Conservation (phyloP, 2,113 vertebrate genomes). For the Coptodon bakossiorum region DNA sequence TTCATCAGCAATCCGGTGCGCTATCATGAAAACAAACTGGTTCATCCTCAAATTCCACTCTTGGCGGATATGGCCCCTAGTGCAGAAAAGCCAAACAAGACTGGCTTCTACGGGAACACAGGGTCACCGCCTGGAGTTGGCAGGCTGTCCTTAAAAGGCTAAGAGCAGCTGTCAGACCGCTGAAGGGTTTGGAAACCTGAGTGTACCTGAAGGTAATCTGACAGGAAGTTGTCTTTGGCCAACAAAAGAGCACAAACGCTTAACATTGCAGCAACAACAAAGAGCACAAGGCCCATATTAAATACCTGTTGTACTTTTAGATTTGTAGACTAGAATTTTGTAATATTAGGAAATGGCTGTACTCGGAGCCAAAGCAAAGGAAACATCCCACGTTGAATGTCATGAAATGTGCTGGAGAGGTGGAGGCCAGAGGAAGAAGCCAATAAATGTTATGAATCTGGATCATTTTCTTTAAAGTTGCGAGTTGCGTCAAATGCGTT, state of each 20-base stretch:
- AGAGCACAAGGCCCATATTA: neutral
- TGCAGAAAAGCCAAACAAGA: conserved; percentile 48
- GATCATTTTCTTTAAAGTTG: neutral
- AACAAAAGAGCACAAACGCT: neutral
- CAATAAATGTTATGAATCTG: neutral
- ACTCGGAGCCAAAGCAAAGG: neutral
- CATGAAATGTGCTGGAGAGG: neutral
- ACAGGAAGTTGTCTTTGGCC: conserved; percentile 57
- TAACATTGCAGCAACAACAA: neutral
- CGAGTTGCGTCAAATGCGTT: neutral
- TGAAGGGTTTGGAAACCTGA: conserved; percentile 13
- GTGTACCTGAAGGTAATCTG: conserved; percentile 38
- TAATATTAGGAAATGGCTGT: neutral
- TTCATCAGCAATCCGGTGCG: conserved; percentile 7
- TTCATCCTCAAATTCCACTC: conserved; percentile 46
- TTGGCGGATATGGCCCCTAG: conserved; percentile 30
- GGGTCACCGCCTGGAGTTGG: conserved; percentile 32
- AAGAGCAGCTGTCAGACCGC: conserved; percentile 27
- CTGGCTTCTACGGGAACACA: conserved; percentile 36
- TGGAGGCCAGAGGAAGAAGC: neutral
- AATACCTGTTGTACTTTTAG: neutral
- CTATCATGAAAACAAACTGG: conserved; percentile 47
- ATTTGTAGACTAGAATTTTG: neutral
- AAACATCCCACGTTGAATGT: neutral
- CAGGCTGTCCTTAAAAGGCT: conserved; percentile 46